Evolutionary conservation across 2,113 vertebrate species (phyloP).

Genomic region (Sapajus apella): DNA sequence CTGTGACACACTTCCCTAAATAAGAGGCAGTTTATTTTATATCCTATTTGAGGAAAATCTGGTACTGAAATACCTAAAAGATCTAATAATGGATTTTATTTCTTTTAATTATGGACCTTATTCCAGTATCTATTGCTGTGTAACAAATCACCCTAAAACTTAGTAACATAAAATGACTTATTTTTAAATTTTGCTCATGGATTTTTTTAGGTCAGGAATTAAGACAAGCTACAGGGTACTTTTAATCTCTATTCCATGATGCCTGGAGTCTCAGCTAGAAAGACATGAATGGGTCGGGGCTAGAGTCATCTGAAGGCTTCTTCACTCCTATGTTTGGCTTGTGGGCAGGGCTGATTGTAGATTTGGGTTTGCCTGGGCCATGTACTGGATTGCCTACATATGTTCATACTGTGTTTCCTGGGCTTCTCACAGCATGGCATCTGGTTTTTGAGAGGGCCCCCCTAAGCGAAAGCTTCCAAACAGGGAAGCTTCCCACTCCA

Average conservation of each 20-base stretch:
- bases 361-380: background rate
- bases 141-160: background rate
- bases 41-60: background rate
- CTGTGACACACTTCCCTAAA: background rate
- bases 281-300: background rate
- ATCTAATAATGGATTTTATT: background rate
- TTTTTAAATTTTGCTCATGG: background rate
- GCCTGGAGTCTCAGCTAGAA: background rate
- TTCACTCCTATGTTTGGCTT: background rate
- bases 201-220: conserved; percentile 22
- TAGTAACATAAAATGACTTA: background rate
- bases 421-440: background rate
- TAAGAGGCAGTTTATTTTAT: conserved; percentile 12
- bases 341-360: background rate
- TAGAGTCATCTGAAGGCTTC: background rate
- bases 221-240: background rate
- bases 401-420: background rate
- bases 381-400: rapidly evolving
- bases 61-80: background rate
- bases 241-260: background rate
- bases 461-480: background rate
- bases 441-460: background rate
- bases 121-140: background rate
- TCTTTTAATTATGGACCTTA: background rate
- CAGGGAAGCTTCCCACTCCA: background rate